Base-by-base conservation (phyloP, 92 coral and sea anemone genomes). In the Bergia puertoricense region DNA sequence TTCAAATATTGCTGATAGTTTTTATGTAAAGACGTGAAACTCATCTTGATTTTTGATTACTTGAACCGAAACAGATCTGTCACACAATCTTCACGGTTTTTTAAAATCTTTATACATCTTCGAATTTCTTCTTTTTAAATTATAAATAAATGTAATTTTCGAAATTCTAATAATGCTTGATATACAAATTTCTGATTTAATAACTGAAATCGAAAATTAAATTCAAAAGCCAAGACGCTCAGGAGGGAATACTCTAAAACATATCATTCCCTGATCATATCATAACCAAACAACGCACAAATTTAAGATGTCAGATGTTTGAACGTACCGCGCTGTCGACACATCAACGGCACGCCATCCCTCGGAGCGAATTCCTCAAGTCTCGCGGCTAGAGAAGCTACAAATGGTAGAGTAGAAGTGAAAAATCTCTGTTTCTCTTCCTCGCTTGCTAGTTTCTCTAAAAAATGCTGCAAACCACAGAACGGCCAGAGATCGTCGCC, bases 381-480 rank as follows among this genome's bases (percentile, higher is more conserved):
- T 65, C 88, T 88, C 86, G 92, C 90, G 13, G 98, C 97, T 9
- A 92, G 77, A 81, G 51, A 76, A 11, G 89, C 89, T 39, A 94
- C 83, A 71, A 89, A 89, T 11, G 97, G 98, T 57, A 96, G 94
- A 85, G 82, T 78, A 40, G 80, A 45, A 36, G 82, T 44, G 36
- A 92, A 88, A 80, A 96, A 96, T 8, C 50, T 85, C 57, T 66
- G 76, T 46, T 67, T 96, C 75, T 93, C 97, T 62, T 77, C 41
- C 2, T n/a, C 77, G n/a, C 88, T 59, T 1, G 93, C 94, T 0
- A 92, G 85, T 38, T 89, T 77, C 2, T 94, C 95, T 2, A 96
- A 77, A 90, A 94, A 96, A 81, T 81, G 68, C 43, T 73, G 80
- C 89, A 96, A 59, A 14, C 98, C 98, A 77, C 88, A 69, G 86